phyloP scores from a whole-genome alignment of 2,888 invertebrate species.

The Eupeodes latifasciatus region DNA sequence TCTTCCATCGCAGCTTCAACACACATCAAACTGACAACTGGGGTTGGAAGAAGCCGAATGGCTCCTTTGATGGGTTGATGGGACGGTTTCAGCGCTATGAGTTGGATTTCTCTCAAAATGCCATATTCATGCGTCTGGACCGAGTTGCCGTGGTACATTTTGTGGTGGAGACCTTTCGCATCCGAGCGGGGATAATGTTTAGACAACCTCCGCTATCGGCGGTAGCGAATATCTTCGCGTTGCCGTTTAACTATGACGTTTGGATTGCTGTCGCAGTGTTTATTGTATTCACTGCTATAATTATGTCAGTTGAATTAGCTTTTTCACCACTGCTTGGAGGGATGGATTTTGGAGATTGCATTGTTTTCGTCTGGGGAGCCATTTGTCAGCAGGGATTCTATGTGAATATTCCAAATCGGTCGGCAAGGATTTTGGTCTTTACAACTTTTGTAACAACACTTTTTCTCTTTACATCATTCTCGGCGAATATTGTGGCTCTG shows the following conservation, averaged over 20 bases:
- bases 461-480: slow-evolving; percentile 87
- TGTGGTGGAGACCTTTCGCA: slow-evolving; percentile 85
- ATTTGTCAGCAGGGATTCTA: slow-evolving; percentile 87
- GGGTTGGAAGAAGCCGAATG: slow-evolving; percentile 86
- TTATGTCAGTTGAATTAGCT: slow-evolving; percentile 79
- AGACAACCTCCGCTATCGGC: slow-evolving; percentile 87
- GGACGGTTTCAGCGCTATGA: slow-evolving; percentile 86
- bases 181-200: slow-evolving; percentile 86
- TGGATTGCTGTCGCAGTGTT: slow-evolving; percentile 84
- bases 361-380: slow-evolving; percentile 86
- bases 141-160: slow-evolving; percentile 85
- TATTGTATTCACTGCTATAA: slow-evolving; percentile 79
- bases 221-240: slow-evolving; percentile 86
- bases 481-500: slow-evolving; percentile 88
- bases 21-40: slow-evolving; percentile 84
- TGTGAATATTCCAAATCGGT: slow-evolving; percentile 84
- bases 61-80: slow-evolving; percentile 86
- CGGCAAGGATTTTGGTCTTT: slow-evolving; percentile 86
- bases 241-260: slow-evolving; percentile 86
- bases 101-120: slow-evolving; percentile 86
- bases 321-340: slow-evolving; percentile 79
- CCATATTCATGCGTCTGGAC: slow-evolving; percentile 86
- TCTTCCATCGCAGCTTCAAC: slow-evolving; percentile 80
- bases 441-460: slow-evolving; percentile 85
- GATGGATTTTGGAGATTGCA: slow-evolving; percentile 83